Conservation (phyloP, 2,888 invertebrate species). For the Dolomedes plantarius region DNA sequence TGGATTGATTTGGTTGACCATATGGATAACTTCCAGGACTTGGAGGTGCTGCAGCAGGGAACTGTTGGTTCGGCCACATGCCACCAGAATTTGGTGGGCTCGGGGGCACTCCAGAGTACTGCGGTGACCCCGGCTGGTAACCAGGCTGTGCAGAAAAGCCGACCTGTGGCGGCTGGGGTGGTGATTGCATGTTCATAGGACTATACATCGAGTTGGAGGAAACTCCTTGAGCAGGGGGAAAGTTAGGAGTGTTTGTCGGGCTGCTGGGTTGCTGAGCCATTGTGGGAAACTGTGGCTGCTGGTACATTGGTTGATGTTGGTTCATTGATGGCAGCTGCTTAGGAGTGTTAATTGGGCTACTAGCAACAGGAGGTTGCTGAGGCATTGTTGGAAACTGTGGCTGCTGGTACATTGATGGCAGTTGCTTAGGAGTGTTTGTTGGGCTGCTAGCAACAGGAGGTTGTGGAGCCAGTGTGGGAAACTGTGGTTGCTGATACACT, state of each 20-base stretch:
- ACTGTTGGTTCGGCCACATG: not conserved
- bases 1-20: slow-evolving; percentile 26
- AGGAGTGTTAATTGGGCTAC: too few relatives aligned
- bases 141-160: not conserved
- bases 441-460: too few relatives aligned
- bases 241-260: too few relatives aligned
- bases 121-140: not conserved
- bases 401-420: not conserved
- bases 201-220: not conserved
- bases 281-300: not conserved
- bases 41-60: not conserved
- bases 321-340: not conserved
- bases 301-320: not conserved
- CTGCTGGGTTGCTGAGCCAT: too few relatives aligned
- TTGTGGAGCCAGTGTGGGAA: too few relatives aligned
- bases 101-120: slow-evolving; percentile 1
- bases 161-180: not conserved
- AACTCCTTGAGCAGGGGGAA: too few relatives aligned
- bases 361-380: too few relatives aligned
- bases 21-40: slow-evolving; percentile 38
- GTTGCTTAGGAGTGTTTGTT: too few relatives aligned
- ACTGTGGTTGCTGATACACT: too few relatives aligned
- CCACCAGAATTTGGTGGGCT: slow-evolving; percentile 17
- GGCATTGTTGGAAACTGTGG: not conserved
- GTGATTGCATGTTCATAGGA: not conserved